Evolutionary conservation across 1,140 invertebrate genomes (phyloP).

Genomic region (Pogonomyrmex barbatus): DNA sequence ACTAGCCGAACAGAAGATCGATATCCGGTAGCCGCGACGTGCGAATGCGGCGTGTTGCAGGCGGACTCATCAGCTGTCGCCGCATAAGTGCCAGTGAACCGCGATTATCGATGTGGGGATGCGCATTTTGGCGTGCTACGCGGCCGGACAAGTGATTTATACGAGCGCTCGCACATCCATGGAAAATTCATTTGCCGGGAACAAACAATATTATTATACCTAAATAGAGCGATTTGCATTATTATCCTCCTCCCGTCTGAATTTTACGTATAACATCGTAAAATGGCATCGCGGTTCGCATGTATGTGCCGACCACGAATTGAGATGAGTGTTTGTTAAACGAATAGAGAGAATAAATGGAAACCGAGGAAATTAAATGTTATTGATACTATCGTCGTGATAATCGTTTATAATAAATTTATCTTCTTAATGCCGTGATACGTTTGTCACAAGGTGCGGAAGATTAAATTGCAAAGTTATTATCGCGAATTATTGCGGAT

Average conservation of each 20-base stretch:
- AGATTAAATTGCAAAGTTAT: slow-evolving; percentile 26
- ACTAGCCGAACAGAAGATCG: slow-evolving; percentile 33
- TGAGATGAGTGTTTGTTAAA: slow-evolving; percentile 13
- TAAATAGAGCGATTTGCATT: slow-evolving; percentile 61
- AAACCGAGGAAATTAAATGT: slow-evolving; percentile 35
- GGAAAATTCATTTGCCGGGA: slow-evolving; percentile 56
- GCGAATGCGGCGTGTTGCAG: slow-evolving; percentile 42
- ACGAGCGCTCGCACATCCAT: slow-evolving; percentile 23
- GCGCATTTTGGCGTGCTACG: slow-evolving; percentile 50
- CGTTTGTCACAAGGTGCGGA: not conserved
- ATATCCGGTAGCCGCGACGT: slow-evolving; percentile 43
- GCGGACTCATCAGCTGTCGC: slow-evolving; percentile 51
- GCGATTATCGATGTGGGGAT: slow-evolving; percentile 57
- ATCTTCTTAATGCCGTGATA: not conserved
- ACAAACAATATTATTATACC: slow-evolving; percentile 65
- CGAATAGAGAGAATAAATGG: slow-evolving; percentile 37
- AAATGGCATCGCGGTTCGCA: slow-evolving; percentile 2
- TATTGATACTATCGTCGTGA: slow-evolving; percentile 13
- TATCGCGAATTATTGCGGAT: slow-evolving; percentile 14
- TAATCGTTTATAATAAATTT: slow-evolving; percentile 25
- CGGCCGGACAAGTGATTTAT: slow-evolving; percentile 53
- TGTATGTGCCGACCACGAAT: not conserved
- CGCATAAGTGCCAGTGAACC: slow-evolving; percentile 53
- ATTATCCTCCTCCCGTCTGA: slow-evolving; percentile 33
- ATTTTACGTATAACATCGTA: slow-evolving; percentile 29